Percentiles rank a stretch among this genome's conserved stretches.
These are phyloP conservation scores for Danaus melanippus DNA, from an alignment of 1,140 invertebrate genomes.

Conservation along the genomic window DNA sequence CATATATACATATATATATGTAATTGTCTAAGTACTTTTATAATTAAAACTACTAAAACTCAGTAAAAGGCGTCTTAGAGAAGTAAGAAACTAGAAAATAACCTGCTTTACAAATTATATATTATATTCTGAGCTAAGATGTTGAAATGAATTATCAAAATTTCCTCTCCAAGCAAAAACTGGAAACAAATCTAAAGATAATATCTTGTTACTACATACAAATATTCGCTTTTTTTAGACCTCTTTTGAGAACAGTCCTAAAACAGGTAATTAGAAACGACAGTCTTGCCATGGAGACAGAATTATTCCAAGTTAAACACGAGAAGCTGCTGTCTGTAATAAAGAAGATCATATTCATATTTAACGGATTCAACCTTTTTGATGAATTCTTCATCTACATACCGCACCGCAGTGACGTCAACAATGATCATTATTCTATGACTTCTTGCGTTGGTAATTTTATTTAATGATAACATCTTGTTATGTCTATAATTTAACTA, in stretches of 20 bases:
- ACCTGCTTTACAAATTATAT: no score
- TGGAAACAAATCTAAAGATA: no score
- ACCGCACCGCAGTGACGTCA: constrained; percentile 33
- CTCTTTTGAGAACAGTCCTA: constrained; percentile 28
- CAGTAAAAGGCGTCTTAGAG: no score
- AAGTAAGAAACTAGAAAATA: no score
- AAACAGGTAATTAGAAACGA: constrained; percentile 32
- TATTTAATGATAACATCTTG: not conserved
- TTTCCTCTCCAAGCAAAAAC: no score
- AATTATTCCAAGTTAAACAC: constrained; percentile 24
- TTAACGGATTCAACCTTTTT: constrained; percentile 32
- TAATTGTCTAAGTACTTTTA: no score
- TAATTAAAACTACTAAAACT: no score
- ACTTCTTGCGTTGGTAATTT: constrained; percentile 47
- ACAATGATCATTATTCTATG: constrained; percentile 40
- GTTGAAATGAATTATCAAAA: no score
- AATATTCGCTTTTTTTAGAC: constrained; percentile 18
- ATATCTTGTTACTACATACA: not conserved
- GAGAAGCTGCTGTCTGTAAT: constrained; percentile 28
- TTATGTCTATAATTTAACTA: not conserved
- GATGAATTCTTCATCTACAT: constrained; percentile 39
- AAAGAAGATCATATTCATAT: constrained; percentile 37
- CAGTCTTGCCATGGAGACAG: constrained; percentile 19
- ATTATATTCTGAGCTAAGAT: no score
- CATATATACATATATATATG: no score